Evolutionary conservation across 1,140 invertebrate genomes (phyloP), one percentile per base, ranked within the genome.

Genomic region (Radopholus similis): DNA sequence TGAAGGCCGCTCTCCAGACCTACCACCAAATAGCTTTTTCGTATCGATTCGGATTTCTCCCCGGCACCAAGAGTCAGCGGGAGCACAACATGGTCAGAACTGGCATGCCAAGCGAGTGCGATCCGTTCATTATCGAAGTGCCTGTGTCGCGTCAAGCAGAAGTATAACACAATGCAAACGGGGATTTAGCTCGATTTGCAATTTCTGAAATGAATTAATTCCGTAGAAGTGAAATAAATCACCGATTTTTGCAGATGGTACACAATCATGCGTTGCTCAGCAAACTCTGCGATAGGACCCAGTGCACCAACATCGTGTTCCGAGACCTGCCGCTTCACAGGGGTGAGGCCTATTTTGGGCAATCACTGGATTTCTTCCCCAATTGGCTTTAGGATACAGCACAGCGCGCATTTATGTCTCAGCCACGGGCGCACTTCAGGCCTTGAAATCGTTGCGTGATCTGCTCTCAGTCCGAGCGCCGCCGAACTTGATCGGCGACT

Each of bases 1-100:
- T 73, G 44, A 44, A 77, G 72, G 74, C 65, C 34, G 72, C 76
- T 35, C 34, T 77, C 28, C 44, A 60, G 21, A 57, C 65, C 15
- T 73, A 72, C 56, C 72, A 73, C 37, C 67, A 76, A 47, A 70
- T 73, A 13, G 76, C 70, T 9, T 76, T 77, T 30, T 76, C 65
- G 21, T 54, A 58, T 68, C 51, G 58, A 18, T 78, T 76, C 40
- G 58, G 71, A 18, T 32, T 38, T n/a, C 34, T 73, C 5, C 72
- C 72, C 4, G 44, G 37, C 18, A 72, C 57, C 23, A 74, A 75
- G 34, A 18, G 70, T 8, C 67, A 73, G 32, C 44, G 56, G 30
- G 42, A 64, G 30, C 28, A 23, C 21, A 73, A 40, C 54, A 72
- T 4, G 15, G 30, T 32, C 32, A 30, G 11, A 40, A 35, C 6